Base-by-base conservation (phyloP, 2,888 invertebrate species). In the Agrotis exclamationis region DNA sequence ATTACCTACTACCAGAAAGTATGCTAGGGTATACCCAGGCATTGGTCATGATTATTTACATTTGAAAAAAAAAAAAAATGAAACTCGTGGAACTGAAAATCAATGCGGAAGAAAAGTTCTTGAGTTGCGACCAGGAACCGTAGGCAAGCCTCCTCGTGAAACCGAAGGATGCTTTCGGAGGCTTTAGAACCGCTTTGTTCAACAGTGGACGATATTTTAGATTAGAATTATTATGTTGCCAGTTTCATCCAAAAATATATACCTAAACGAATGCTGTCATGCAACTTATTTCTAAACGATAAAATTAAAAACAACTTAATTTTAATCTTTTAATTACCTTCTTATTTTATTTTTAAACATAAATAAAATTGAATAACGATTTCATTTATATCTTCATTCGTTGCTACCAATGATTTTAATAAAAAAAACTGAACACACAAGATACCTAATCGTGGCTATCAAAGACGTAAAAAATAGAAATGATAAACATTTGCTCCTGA, bases 361-460 rank as follows among this genome's bases (percentile, higher is more conserved):
- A 24, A 60, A 82, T 20, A 44, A 50, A 64, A 62, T 51, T 82
- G 48, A 66, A 63, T 48, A 47, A 16, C 20, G 18, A 28, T 59
- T n/a, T 11, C 45, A 67, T 64, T 79, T 66, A 79, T 73, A 14
- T 74, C 79, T 83, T 83, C 48, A 83, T 79, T 79, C 56, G 59
- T 22, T 62, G 18, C 54, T 82, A 62, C 63, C 48, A 66, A 47
- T 72, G 47, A 60, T 66, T 48, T 82, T 67, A 63, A 44, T 65
- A 44, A 57, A 63, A 24, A 20, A 5, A 39, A 64, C 18, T 13
- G 11, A 63, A 33, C 24, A 22, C 28, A 60, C 79, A 60, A 74
- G 74, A 74, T n/a, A n/a, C n/a, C n/a, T 22, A 63, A 28, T 24
- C 5, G 33, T 68, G 68, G 47, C 63, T 70, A 71, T 75, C 7